A percentile compares a stretch with the other conserved stretches of the same genome.
Evolutionary conservation across 2,888 invertebrate genomes (phyloP).

Genomic region (Polyommatus iphigenia): DNA sequence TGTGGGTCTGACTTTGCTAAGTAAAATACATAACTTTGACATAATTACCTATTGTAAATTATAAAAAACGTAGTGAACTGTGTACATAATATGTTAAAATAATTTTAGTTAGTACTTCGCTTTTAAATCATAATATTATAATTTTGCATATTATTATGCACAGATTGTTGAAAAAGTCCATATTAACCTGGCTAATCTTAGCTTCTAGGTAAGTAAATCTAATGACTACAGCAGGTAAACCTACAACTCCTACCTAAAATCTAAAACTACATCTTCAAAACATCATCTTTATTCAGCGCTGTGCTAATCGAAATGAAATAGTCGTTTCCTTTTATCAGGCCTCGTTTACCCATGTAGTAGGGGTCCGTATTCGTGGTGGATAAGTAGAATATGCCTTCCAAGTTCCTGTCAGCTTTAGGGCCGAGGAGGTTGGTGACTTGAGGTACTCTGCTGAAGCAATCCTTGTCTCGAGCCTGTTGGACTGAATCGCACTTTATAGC

Average conservation of each 20-base stretch:
- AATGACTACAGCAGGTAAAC: background rate
- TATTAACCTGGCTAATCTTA: background rate
- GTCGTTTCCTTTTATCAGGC: constrained; percentile 25
- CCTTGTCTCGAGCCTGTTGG: constrained; percentile 36
- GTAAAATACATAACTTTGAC: no score
- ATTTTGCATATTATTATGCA: no score
- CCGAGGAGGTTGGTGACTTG: constrained; percentile 42
- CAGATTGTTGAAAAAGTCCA: no score
- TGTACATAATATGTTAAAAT: no score
- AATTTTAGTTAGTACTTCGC: no score
- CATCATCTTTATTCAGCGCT: constrained; percentile 12
- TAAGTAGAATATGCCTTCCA: constrained; percentile 40
- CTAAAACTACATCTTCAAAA: constrained; percentile 20
- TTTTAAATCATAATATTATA: no score
- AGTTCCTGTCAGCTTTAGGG: constrained; percentile 35
- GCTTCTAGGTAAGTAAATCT: background rate
- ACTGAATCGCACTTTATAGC: constrained; percentile 46
- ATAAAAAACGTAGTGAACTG: no score
- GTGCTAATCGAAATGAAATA: background rate
- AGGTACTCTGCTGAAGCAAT: constrained; percentile 45
- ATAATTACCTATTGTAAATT: no score
- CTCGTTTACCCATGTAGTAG: constrained; percentile 27
- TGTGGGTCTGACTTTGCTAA: no score
- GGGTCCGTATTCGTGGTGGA: constrained; percentile 33
- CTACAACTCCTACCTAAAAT: background rate